Evolutionary conservation across 2,113 vertebrate species (phyloP), one percentile per base, ranked within the genome.

Genomic region (Saccopteryx leptura): DNA sequence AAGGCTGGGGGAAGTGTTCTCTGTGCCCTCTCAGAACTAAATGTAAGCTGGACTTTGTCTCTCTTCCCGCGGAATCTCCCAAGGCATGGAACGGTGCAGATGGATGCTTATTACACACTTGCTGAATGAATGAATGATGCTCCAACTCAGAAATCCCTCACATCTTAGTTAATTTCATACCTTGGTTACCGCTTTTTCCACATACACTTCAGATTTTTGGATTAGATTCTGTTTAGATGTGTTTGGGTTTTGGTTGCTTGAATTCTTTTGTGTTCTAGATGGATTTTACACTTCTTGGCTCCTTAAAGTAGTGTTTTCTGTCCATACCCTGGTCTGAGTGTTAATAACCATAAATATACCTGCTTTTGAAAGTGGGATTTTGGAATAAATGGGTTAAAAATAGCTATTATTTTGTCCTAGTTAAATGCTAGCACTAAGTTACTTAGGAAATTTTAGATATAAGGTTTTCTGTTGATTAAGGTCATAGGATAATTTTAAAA

Each of bases 331-430:
- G 17, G 8, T 76, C 33, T 11, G 46, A 14, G 10, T 88, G 9
- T 79, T 86, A 80, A 66, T 46, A 33, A 79, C 26, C 66, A 81
- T 5, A 83, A 75, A 91, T 75, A 46, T 31, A 33, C 12, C 15
- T 90, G 9, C 21, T 95, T 83, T 87, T 66, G 23, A 94, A 84
- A 46, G 60, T 11, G 89, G 50, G 31, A 56, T 80, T 82, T 79
- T 80, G 31, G 19, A 92, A 39, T 66, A 89, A 68, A n/a, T 76
- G 52, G 71, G 54, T 80, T 76, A 61, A 54, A 61, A 93, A 65
- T n/a, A 28, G 28, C 19, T 26, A 31, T 71, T 91, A 19, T 52
- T 89, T 76, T 71, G 8, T 79, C n/a, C 79, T 80, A 71, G 71
- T 85, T 54, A 92, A 79, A 89, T 83, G 69, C 15, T n/a, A 78